phyloP scores from a whole-genome alignment of 2,113 vertebrate species.

The Picathartes gymnocephalus region DNA sequence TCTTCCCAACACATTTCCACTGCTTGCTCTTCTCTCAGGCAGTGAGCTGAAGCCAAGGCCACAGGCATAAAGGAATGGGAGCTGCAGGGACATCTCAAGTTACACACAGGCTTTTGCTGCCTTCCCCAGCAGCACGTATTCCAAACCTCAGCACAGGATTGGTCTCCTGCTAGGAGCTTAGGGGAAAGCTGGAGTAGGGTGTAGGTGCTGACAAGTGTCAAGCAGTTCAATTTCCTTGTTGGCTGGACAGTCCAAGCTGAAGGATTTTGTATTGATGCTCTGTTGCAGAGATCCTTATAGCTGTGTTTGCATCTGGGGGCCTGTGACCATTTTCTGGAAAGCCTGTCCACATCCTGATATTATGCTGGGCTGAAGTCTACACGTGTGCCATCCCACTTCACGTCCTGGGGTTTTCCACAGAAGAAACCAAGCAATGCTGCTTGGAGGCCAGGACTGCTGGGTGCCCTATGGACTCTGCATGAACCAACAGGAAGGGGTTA shows the following conservation, averaged over 20 bases:
- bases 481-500: not conserved
- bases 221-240: not conserved
- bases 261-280: not conserved
- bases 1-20: not conserved
- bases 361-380: not conserved
- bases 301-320: not conserved
- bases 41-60: not conserved
- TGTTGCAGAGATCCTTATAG: not conserved
- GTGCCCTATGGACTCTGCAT: not conserved
- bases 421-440: not conserved
- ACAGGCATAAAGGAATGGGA: not conserved
- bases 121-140: not conserved
- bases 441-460: not conserved
- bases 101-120: not conserved
- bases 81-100: not conserved
- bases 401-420: not conserved
- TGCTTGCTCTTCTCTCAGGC: not conserved
- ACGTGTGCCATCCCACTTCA: not conserved
- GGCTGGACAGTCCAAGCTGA: not conserved
- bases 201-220: not conserved
- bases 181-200: not conserved
- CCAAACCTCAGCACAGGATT: not conserved
- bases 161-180: not conserved
- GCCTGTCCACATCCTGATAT: not conserved
- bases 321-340: not conserved